These are phyloP conservation scores for Uropsilus gracilis DNA, from an alignment of 2,113 vertebrate genomes.

Conservation along the genomic window DNA sequence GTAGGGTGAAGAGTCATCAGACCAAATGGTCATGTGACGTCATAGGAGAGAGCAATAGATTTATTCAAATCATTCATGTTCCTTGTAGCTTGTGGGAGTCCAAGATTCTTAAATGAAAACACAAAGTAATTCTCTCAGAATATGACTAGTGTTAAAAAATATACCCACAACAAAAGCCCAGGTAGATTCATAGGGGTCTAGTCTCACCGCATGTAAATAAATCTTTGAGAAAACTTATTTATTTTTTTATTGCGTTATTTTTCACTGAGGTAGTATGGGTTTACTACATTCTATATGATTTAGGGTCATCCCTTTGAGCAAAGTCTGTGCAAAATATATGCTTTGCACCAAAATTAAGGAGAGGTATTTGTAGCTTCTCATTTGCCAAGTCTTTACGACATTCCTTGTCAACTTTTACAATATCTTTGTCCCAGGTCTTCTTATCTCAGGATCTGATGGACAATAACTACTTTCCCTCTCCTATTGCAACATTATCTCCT, in stretches of 20 bases:
- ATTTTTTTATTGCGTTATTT: too few species aligned
- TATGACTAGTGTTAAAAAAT: neutral
- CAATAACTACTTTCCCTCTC: neutral
- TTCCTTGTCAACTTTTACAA: neutral
- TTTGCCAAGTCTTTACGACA: neutral
- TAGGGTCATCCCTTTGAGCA: neutral
- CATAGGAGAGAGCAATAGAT: neutral
- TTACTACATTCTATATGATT: too few species aligned
- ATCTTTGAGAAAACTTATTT: too few species aligned
- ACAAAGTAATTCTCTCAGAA: neutral
- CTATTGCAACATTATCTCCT: neutral
- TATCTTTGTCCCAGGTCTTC: neutral
- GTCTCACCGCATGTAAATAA: neutral
- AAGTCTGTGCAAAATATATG: neutral
- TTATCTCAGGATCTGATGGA: neutral
- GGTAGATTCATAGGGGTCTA: neutral
- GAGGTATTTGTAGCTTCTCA: neutral
- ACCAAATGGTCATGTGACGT: neutral
- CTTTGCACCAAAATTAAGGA: neutral
- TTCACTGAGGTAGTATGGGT: too few species aligned
- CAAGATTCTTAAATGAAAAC: neutral
- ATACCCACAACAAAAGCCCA: neutral
- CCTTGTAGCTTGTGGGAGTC: neutral
- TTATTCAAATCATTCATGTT: constrained; percentile 15
- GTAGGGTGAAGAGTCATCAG: neutral